These are phyloP conservation scores for Cervus canadensis DNA, from an alignment of 2,113 vertebrate species.

Conservation along the genomic window DNA sequence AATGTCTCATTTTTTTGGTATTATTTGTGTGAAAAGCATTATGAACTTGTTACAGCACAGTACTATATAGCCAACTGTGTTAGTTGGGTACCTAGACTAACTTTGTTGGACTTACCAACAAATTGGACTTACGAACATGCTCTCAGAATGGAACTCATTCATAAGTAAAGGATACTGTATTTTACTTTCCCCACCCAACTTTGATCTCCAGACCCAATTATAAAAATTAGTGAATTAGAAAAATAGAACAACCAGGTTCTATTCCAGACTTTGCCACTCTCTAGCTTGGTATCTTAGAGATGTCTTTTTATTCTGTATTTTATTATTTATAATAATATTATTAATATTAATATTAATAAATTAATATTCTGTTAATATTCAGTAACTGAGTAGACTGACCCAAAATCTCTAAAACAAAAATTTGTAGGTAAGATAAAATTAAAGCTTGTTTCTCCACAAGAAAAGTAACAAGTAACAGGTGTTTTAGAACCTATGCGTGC, in stretches of 20 bases:
- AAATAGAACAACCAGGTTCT: background rate
- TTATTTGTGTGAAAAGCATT: background rate
- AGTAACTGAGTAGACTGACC: background rate
- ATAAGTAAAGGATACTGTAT: background rate
- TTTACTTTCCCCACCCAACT: background rate
- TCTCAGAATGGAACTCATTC: background rate
- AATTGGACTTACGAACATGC: background rate
- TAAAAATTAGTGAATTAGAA: background rate
- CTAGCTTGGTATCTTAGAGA: background rate
- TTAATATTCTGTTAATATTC: background rate
- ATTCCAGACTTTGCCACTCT: background rate
- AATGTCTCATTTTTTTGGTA: background rate
- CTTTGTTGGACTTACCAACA: background rate
- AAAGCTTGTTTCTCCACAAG: slow-evolving; percentile 45
- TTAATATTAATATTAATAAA: no score
- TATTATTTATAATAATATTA: no score
- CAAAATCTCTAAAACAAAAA: background rate
- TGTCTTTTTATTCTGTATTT: background rate
- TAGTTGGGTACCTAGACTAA: background rate
- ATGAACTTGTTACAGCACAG: background rate
- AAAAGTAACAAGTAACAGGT: slow-evolving; percentile 59
- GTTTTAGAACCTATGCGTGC: slow-evolving; percentile 42
- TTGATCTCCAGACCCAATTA: background rate
- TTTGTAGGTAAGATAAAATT: slow-evolving; percentile 25
- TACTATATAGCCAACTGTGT: background rate